Base-by-base conservation (phyloP, 2,797 vertebrate species). In the Myotis pilosus region DNA sequence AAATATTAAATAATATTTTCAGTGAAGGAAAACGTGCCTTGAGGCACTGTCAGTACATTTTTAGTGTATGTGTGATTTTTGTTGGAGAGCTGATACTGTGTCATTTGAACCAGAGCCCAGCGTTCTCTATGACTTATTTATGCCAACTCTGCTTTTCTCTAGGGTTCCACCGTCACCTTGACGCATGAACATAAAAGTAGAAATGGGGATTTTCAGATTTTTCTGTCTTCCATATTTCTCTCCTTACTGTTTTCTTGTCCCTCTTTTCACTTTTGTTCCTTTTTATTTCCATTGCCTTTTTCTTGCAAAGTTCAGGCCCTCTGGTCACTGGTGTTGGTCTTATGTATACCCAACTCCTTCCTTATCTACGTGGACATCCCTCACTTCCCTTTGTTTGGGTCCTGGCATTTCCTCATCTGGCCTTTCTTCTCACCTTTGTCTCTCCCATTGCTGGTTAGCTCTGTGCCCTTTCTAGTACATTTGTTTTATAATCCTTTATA, bases 261-360 rank as follows among this genome's bases (percentile, higher is more conserved):
- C 13, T 64, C 57, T 92, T 55, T 85, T 89, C n/a, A 20, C 44
- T 92, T 83, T 36, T n/a, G 91, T 74, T 78, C 49, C 36, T 28
- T 72, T 41, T 62, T 75, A 20, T 47, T 74, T 64, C 57, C 8
- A 0, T 41, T 55, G 9, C 19, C 5, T 38, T 89, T 69, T 33
- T 78, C 90, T 68, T 55, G 33, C 55, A 23, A 16, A 36, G 8
- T 41, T 64, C 28, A 17, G 47, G 23, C 62, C 38, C 30, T 72
- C 60, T 64, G 28, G 10, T n/a, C 53, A 11, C 8, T 0, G 33
- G 4, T 15, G 3, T 33, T 6, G 10, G 13, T 57, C 64, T 44
- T 66, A 3, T 51, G 33, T 62, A 15, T 41, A 22, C 12, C 75
- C 66, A 3, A 0, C 8, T 10, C 69, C 28, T 22, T 72, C 30